These are phyloP conservation scores for Hormaphis cornu DNA, from an alignment of 1,140 invertebrate species.

Conservation along the genomic window DNA sequence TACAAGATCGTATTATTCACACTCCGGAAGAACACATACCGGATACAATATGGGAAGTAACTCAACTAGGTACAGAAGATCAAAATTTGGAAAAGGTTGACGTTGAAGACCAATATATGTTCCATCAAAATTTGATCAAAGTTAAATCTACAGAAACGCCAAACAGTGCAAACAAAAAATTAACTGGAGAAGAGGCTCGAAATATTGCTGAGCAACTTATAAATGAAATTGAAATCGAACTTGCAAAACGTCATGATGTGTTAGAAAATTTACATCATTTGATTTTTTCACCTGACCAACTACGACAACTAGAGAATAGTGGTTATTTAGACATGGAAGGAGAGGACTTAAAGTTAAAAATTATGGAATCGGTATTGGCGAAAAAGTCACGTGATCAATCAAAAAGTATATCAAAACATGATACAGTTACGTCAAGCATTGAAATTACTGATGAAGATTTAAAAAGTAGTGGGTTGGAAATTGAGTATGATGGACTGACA, in stretches of 20 bases:
- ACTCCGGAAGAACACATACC: constrained; percentile 50
- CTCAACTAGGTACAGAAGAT: constrained; percentile 46
- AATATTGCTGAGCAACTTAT: constrained; percentile 30
- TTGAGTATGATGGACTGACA: constrained; percentile 34
- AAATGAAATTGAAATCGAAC: constrained; percentile 32
- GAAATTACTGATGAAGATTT: constrained; percentile 61
- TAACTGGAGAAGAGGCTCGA: constrained; percentile 42
- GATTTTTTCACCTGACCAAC: constrained; percentile 35
- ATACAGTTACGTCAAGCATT: constrained; percentile 52
- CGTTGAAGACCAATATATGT: constrained; percentile 38
- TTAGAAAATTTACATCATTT: constrained; percentile 24
- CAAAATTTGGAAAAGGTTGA: constrained; percentile 40
- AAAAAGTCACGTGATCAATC: constrained; percentile 45
- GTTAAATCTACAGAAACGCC: constrained; percentile 37
- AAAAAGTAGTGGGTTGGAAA: constrained; percentile 49
- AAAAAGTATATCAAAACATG: constrained; percentile 43
- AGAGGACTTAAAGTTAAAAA: constrained; percentile 9
- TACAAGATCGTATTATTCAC: constrained; percentile 39
- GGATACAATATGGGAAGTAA: constrained; percentile 55
- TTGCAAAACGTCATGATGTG: constrained; percentile 29
- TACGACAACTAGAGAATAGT: constrained; percentile 44
- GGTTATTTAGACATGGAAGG: constrained; percentile 20
- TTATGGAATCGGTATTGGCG: constrained; percentile 46
- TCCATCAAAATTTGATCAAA: constrained; percentile 37
- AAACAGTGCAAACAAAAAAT: constrained; percentile 7